Conservation (phyloP, 2,888 invertebrate species). For the Mesopsocus fuscifrons region DNA sequence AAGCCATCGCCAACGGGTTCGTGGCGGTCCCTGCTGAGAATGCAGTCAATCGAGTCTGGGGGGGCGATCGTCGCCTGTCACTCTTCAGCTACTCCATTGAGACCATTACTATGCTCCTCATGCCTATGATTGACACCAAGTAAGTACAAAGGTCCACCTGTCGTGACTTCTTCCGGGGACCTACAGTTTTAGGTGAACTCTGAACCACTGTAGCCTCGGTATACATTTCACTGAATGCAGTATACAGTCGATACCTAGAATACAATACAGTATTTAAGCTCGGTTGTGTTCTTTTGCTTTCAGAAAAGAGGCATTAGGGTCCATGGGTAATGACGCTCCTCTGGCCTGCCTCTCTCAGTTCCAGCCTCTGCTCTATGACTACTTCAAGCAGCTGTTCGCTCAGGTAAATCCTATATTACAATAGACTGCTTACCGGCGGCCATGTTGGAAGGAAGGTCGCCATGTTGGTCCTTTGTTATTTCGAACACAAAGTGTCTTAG, state of each 20-base stretch:
- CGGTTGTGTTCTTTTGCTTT: not conserved
- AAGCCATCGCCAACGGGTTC: constrained; percentile 22
- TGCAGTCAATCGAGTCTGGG: constrained; percentile 28
- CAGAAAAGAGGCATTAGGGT: constrained; percentile 95
- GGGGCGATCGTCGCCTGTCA: constrained; percentile 64
- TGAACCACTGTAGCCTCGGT: no score
- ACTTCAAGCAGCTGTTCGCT: constrained; percentile 97
- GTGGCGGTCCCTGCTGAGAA: constrained; percentile 16
- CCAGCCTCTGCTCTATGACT: constrained; percentile 88
- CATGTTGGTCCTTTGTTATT: no score
- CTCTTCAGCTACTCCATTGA: constrained; percentile 91
- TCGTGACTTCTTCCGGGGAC: no score
- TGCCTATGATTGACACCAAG: constrained; percentile 95
- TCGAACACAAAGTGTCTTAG: no score
- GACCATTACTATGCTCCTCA: constrained; percentile 76
- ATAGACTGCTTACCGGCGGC: no score
- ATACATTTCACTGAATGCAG: no score
- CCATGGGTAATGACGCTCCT: constrained; percentile 99
- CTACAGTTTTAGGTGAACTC: no score
- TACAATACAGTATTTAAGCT: no score
- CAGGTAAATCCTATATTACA: no score
- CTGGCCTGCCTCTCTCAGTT: constrained; percentile 90
- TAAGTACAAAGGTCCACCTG: no score
- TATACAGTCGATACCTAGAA: no score
- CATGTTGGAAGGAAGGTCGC: no score